Base-by-base conservation (phyloP, 2,113 vertebrate genomes). In the Larimichthys crocea region DNA sequence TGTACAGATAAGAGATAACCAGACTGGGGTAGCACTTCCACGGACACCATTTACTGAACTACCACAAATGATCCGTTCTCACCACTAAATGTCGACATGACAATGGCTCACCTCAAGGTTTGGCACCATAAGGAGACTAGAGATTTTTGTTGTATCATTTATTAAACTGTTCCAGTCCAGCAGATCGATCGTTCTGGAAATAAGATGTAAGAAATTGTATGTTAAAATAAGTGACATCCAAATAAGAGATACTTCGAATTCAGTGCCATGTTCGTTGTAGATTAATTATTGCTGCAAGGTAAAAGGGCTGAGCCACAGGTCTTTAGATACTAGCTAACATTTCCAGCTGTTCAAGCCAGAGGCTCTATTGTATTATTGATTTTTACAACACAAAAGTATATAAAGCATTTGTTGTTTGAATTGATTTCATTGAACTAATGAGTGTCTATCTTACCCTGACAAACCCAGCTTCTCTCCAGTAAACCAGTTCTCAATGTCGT, bases 131-230 rank as follows among this genome's bases (percentile, higher is more conserved):
- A 99, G 95, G 68, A 98, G 95, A 86, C 95, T 97, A 70, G 97
- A 96, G 71, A 97, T 93, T 86, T 94, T 94, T 14, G 93, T 97
- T 57, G 93, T 95, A 74, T 93, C 94, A 19, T 97, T 92, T 0
- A 99, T 96, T 75, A 99, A 93, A 84, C 95, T 95, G 93, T 95
- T 97, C 98, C 97, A 99, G 91, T 98, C 96, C 83, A 99, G 88
- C 78, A 99, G 86, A 90, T 99, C 97, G 81, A 99, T 94, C 0
- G 96, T 96, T 62, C 98, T 99, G 85, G 16, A 66, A 79, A 62
- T 1, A 55, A 73, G 10, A 85, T 1, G 60, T 22, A 22, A 40
- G 29, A 64, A 76, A 35, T 52, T 64, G 6, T 11, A 24, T 8
- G 31, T 72, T 19, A 31, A 55, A 63, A 22, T 55, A 22, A 35